Evolutionary conservation across 1,140 invertebrate genomes (phyloP), one percentile per base, ranked within the genome.

Genomic region (Drosophila busckii): DNA sequence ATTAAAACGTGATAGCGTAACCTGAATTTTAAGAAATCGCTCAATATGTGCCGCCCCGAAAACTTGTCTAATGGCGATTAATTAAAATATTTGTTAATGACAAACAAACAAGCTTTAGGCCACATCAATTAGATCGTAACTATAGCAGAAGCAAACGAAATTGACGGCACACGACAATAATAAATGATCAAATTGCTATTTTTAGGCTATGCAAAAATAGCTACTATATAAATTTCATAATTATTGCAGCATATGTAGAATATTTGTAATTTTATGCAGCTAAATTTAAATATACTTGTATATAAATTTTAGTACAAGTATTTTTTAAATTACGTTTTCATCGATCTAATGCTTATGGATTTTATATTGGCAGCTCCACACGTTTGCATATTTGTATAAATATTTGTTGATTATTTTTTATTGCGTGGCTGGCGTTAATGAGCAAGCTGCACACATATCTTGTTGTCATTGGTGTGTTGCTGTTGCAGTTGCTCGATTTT

Each of bases 31-130:
- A 4, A 16, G 15, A 15, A 40, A 55, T 40, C 28, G 20, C 53
- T 49, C 35, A 54, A 54, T 9, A 23, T 23, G 29, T 46, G 56
- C 25, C 40, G n/a, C n/a, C n/a, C n/a, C n/a, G n/a, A 75, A 66
- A 70, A 61, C 19, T 17, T 41, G 70, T 64, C 60, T 65, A 65
- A 66, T 66, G 48, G 67, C 63, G 53, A 80, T 80, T 78, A 78
- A 78, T 78, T 78, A 80, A 64, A 80, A 80, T 73, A 46, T 78
- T 73, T 60, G 53, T 68, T 80, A 80, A 68, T 73, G 68, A 46
- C 63, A 67, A n/a, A 38, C 58, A 38, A 67, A 62, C 46, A 49
- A 32, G 65, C 46, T 70, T 45, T 45, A n/a, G 46, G 29, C 37
- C 53, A 50, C 17, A 54, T 60, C 28, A 53, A 41, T 68, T 38